Evolutionary conservation across 2,113 vertebrate species (phyloP).

Genomic region (Felis chaus): DNA sequence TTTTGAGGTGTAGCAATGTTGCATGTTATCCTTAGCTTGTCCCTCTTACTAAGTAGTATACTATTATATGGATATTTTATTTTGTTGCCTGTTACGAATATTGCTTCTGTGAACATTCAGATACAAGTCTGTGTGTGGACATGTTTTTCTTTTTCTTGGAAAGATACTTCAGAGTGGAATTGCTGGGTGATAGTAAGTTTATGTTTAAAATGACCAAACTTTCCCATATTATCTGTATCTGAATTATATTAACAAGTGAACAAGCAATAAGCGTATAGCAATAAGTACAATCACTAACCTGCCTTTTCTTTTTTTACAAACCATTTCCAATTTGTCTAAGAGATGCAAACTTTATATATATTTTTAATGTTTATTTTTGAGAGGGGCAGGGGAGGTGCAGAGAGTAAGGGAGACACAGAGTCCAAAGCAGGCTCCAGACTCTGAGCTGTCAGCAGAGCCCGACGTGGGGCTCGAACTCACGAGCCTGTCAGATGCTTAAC

Average conservation of each 20-base stretch:
- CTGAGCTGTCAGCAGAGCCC: too few relatives aligned
- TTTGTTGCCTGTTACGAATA: not conserved
- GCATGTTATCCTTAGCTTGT: not conserved
- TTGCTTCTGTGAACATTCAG: not conserved
- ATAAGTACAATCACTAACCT: not conserved
- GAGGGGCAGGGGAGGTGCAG: too few relatives aligned
- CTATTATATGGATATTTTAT: not conserved
- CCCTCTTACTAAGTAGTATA: not conserved
- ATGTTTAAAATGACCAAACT: not conserved
- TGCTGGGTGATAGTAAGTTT: not conserved
- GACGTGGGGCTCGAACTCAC: too few relatives aligned
- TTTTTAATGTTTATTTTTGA: too few relatives aligned
- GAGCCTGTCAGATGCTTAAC: too few relatives aligned
- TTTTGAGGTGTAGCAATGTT: not conserved
- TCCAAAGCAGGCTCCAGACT: too few relatives aligned
- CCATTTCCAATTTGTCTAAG: not conserved
- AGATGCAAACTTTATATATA: not conserved
- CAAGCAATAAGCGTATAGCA: not conserved
- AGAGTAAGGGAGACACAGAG: too few relatives aligned
- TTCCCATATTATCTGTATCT: not conserved
- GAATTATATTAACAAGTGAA: constrained; percentile 9
- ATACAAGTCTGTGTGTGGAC: not conserved
- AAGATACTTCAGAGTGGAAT: not conserved
- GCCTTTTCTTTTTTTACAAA: not conserved
- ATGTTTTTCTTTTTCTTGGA: not conserved